A percentile compares a stretch with the other conserved stretches of the same genome.
Conservation (phyloP, 2,888 invertebrate genomes). For the Philonicus albiceps region DNA sequence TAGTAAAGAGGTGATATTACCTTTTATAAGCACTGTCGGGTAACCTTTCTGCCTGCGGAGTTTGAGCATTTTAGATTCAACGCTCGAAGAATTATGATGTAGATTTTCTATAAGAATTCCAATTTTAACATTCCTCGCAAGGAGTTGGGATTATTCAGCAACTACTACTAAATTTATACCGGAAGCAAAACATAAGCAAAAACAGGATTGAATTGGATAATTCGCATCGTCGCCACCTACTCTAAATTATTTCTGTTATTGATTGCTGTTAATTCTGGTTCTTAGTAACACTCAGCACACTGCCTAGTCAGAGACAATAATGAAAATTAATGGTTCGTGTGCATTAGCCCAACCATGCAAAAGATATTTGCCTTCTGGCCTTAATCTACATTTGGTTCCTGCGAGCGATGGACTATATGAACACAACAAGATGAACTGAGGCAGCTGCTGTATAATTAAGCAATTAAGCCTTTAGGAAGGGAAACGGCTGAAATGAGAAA, state of each 20-base stretch:
- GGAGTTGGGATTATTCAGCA: background rate
- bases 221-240: background rate
- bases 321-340: background rate
- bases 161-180: background rate
- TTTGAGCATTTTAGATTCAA: no score
- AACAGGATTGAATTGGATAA: background rate
- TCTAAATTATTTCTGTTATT: background rate
- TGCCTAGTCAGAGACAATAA: background rate
- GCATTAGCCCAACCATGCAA: background rate
- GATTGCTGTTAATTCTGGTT: background rate
- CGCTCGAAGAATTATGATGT: no score
- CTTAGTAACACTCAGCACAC: background rate
- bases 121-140: background rate
- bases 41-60: no score
- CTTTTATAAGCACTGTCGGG: no score
- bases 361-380: background rate
- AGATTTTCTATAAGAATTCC: background rate
- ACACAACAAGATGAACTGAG: background rate
- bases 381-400: background rate
- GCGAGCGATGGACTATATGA: background rate
- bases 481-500: background rate
- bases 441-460: background rate
- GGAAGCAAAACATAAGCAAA: background rate
- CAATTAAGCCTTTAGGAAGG: background rate
- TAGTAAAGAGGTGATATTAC: no score